Evolutionary conservation across 2,113 vertebrate species (phyloP), one percentile per base, ranked within the genome.

Genomic region (Varanus salvator): DNA sequence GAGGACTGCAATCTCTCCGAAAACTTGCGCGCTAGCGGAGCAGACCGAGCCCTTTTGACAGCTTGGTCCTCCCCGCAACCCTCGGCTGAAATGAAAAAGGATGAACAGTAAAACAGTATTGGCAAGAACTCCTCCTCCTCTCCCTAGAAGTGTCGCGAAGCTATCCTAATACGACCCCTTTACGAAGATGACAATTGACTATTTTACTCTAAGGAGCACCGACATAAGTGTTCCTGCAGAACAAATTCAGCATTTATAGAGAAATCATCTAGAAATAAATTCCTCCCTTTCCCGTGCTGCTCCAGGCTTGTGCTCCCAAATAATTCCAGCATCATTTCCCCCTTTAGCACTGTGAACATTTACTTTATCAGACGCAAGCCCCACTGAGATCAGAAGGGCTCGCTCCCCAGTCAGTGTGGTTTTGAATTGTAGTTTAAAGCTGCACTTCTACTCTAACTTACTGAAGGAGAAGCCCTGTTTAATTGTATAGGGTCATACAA

Each of bases 1-100:
- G 74, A 96, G 66, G 71, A 95, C 96, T 96, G 97, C 95, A 96
- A 96, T 96, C 97, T 97, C 96, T 96, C 95, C 96, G 95, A 97
- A 92, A 11, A 31, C 31, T 38, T 6, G 44, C 94, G 87, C 92
- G 38, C 38, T 44, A 44, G 38, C 38, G 38, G 3, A 2, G 38
- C 38, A 3, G 38, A 44, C 38, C 38, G 38, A 44, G 38, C 38
- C 38, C 38, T 44, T 44, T 44, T 68, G 38, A 89, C 72, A 15
- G 12, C 52, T 21, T 44, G 3, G 15, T 5, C n/a, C 76, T 11
- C 23, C 31, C 17, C 50, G 29, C 31, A 6, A 23, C 19, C 14
- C 27, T 15, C 29, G 2, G 34, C 1, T 21, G 12, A 4, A 1
- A 12, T 17, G 50, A 12, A 29, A 80, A 14, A 12, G 48, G 19